Percentiles rank a stretch among this genome's conserved stretches.
phyloP scores from a whole-genome alignment of 1,140 invertebrate genomes.

The Arctopsyche grandis region DNA sequence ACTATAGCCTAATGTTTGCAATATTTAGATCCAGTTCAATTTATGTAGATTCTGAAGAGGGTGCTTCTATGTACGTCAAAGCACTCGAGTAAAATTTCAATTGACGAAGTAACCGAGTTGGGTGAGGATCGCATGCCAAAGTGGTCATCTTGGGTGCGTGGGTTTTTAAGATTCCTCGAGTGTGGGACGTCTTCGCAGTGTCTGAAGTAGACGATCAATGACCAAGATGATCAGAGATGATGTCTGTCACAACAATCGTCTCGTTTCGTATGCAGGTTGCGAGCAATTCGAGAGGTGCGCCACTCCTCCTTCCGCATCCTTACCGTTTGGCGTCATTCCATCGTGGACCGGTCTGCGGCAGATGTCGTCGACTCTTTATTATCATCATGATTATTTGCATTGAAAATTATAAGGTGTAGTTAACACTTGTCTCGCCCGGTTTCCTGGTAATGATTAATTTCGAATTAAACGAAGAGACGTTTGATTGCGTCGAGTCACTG shows the following conservation, averaged over 20 bases:
- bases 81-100: too few relatives aligned
- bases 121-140: too few relatives aligned
- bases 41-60: too few relatives aligned
- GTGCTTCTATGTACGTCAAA: too few relatives aligned
- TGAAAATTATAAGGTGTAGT: not conserved
- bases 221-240: too few relatives aligned
- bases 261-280: not conserved
- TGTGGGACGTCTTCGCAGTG: not conserved
- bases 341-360: not conserved
- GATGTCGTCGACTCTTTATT: not conserved
- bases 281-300: slow-evolving; percentile 13
- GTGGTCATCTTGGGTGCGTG: not conserved
- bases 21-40: too few relatives aligned
- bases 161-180: not conserved
- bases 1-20: too few relatives aligned
- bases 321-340: slow-evolving; percentile 27
- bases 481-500: too few relatives aligned
- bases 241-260: not conserved
- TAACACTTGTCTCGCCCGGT: not conserved
- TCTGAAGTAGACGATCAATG: not conserved
- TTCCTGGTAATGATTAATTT: not conserved
- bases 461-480: too few relatives aligned
- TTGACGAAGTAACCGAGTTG: too few relatives aligned
- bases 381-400: not conserved
- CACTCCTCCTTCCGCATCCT: slow-evolving; percentile 38